These are phyloP conservation scores for Montipora cactus DNA, from an alignment of 64 coral and sea anemone species.

Conservation along the genomic window DNA sequence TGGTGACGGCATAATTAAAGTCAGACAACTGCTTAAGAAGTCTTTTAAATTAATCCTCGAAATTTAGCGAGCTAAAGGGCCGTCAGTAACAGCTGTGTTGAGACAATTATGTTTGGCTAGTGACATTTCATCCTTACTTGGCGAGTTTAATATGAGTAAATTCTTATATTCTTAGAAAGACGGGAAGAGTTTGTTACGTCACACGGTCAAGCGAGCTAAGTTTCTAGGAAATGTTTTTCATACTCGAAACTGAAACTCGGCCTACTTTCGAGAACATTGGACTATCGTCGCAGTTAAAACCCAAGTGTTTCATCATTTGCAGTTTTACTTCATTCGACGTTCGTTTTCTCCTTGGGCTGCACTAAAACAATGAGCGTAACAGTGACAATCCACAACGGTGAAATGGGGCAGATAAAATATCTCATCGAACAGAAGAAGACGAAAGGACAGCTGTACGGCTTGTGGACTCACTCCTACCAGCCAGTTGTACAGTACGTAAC, in stretches of 20 bases:
- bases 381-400: conserved; percentile 20
- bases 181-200: conserved; percentile 11
- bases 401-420: conserved; percentile 6
- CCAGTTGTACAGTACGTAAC: conserved; percentile 40
- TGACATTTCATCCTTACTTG: no score
- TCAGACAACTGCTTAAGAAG: no score
- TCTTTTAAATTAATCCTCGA: no score
- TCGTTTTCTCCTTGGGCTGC: neutral
- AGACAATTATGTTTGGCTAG: no score
- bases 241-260: neutral
- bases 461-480: conserved; percentile 41
- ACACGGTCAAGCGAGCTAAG: neutral
- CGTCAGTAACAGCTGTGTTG: no score
- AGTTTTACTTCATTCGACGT: neutral
- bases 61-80: no score
- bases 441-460: conserved; percentile 3
- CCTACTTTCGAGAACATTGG: neutral
- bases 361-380: conserved; percentile 21
- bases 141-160: no score
- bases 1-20: no score
- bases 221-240: conserved; percentile 57
- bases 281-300: no score
- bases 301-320: neutral
- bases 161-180: conserved; percentile 15
- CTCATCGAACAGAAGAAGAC: neutral